Evolutionary conservation across 2,888 invertebrate genomes (phyloP).

Genomic region (Erebia epiphron): DNA sequence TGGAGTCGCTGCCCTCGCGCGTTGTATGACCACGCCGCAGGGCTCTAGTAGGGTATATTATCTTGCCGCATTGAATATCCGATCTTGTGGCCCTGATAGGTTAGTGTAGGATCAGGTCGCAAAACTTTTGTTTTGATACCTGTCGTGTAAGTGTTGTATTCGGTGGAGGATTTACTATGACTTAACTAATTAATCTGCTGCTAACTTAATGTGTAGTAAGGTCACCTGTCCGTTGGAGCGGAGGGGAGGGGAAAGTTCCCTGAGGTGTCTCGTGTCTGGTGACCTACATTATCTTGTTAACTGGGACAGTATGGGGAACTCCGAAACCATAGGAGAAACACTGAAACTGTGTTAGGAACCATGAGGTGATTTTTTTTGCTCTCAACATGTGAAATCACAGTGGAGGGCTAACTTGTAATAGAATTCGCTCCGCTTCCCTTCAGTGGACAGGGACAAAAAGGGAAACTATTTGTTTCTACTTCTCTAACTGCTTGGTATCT

Average conservation of each 20-base stretch:
- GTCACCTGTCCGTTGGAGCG: too few relatives aligned
- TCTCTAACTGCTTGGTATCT: not conserved
- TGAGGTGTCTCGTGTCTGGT: too few relatives aligned
- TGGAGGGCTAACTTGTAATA: too few relatives aligned
- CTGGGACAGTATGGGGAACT: too few relatives aligned
- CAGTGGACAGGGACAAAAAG: not conserved
- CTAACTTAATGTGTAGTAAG: not conserved
- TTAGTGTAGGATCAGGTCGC: not conserved
- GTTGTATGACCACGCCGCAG: not conserved
- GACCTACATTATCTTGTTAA: too few relatives aligned
- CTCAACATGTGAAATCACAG: too few relatives aligned
- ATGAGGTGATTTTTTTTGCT: too few relatives aligned
- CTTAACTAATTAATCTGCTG: constrained; percentile 1
- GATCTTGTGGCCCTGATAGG: not conserved
- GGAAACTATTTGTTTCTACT: not conserved
- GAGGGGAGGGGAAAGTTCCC: too few relatives aligned
- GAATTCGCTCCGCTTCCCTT: too few relatives aligned
- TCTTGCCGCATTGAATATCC: not conserved
- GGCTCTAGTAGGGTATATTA: not conserved
- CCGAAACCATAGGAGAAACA: too few relatives aligned
- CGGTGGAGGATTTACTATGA: not conserved
- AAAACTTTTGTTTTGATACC: not conserved
- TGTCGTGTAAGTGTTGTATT: not conserved
- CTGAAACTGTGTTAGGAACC: too few relatives aligned
- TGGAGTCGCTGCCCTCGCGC: not conserved